Conservation (phyloP, 1,140 invertebrate genomes). For the Drosophila bifasciata region DNA sequence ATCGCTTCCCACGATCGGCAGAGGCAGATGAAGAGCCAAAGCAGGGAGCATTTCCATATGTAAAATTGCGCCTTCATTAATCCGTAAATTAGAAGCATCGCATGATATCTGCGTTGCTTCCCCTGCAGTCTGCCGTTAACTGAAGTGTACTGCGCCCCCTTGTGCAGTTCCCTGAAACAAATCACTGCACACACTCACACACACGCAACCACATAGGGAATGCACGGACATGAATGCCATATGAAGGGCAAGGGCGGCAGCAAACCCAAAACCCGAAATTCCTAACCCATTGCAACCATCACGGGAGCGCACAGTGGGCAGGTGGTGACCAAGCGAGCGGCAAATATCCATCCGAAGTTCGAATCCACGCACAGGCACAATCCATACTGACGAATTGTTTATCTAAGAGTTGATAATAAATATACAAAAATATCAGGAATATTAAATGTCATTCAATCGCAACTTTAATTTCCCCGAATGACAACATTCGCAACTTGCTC, state of each 20-base stretch:
- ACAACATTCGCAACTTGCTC: too few relatives aligned
- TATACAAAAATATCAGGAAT: too few relatives aligned
- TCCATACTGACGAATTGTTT: not conserved
- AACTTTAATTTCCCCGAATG: too few relatives aligned
- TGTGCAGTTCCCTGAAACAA: slow-evolving; percentile 47
- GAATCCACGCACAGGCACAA: too few relatives aligned
- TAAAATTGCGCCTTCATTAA: slow-evolving; percentile 81
- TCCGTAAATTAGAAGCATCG: slow-evolving; percentile 81
- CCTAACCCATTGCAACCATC: slow-evolving; percentile 33
- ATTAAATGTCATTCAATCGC: not conserved
- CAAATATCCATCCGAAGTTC: too few relatives aligned
- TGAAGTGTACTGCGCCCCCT: slow-evolving; percentile 57
- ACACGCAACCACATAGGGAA: slow-evolving; percentile 16
- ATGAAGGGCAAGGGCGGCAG: slow-evolving; percentile 23
- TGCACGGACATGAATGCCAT: slow-evolving; percentile 1
- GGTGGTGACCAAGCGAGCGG: too few relatives aligned
- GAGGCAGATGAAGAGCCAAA: not conserved
- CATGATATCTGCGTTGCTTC: slow-evolving; percentile 61
- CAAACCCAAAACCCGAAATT: slow-evolving; percentile 32
- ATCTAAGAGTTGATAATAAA: too few relatives aligned
- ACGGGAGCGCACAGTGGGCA: slow-evolving; percentile 44
- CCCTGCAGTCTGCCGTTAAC: slow-evolving; percentile 9
- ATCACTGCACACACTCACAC: slow-evolving; percentile 56
- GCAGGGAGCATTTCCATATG: slow-evolving; percentile 70
- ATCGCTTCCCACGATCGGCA: slow-evolving; percentile 78